Conservation (phyloP, 1,140 invertebrate genomes). For the Fragariocoptes setiger region DNA sequence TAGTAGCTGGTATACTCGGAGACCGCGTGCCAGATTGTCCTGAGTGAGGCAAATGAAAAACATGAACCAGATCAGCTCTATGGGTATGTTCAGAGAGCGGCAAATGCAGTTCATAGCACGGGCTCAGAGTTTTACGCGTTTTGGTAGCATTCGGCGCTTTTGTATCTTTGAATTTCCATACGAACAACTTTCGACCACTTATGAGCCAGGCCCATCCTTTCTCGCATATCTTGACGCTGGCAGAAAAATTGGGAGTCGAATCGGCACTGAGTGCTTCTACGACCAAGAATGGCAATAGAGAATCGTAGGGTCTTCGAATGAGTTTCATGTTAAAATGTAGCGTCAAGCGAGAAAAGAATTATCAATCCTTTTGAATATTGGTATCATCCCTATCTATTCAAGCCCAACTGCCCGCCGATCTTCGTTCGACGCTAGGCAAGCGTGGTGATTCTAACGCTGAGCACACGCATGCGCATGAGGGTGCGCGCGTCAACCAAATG, state of each 20-base stretch:
- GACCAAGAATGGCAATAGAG: background rate
- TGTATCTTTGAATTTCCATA: conserved; percentile 49
- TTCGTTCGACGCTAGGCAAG: too few species aligned
- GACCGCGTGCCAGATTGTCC: conserved; percentile 17
- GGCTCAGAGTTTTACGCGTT: conserved; percentile 13
- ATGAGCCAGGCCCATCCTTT: conserved; percentile 55
- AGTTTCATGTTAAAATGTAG: background rate
- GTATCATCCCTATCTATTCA: too few species aligned
- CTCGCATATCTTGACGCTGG: conserved; percentile 28
- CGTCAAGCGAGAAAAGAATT: too few species aligned
- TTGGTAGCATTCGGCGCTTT: background rate
- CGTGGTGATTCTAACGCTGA: too few species aligned
- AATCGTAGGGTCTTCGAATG: background rate
- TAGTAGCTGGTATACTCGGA: conserved; percentile 38
- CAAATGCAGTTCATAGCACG: conserved; percentile 43
- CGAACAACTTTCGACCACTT: conserved; percentile 40
- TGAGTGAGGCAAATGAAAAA: conserved; percentile 18
- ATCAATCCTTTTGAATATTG: too few species aligned
- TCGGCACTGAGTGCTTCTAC: background rate
- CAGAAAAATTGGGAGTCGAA: background rate
- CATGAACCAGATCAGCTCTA: conserved; percentile 48
- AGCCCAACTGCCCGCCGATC: too few species aligned
- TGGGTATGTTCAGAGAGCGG: conserved; percentile 70
- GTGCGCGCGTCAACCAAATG: too few species aligned
- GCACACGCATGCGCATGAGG: too few species aligned